A percentile compares a stretch with the other conserved stretches of the same genome.
phyloP scores from a whole-genome alignment of 2,797 vertebrate species.

The Apogon talboti region DNA sequence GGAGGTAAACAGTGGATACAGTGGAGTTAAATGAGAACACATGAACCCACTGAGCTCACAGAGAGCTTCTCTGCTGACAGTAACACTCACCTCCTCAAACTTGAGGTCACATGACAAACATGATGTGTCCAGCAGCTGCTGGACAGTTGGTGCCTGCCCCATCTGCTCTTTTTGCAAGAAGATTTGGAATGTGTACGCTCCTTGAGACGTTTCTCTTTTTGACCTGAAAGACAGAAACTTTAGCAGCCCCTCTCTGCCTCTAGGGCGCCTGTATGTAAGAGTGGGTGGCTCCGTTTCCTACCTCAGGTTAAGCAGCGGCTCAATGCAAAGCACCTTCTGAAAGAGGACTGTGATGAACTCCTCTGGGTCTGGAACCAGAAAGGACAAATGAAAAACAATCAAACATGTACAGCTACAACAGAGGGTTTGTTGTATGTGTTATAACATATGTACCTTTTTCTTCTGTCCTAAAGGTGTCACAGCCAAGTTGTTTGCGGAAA shows the following conservation, averaged over 20 bases:
- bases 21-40: neutral
- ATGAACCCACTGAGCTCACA: neutral
- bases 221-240: conserved; percentile 68
- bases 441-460: conserved; percentile 82
- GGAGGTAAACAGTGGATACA: neutral
- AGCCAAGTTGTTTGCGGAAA: conserved; percentile 86
- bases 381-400: neutral
- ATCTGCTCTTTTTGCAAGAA: conserved; percentile 85
- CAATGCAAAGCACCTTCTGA: conserved; percentile 80
- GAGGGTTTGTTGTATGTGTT: neutral
- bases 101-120: conserved; percentile 84
- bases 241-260: neutral
- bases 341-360: conserved; percentile 86
- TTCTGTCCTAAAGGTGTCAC: conserved; percentile 83
- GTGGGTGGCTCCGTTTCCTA: conserved; percentile 37
- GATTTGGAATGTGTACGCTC: conserved; percentile 86
- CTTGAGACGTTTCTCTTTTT: conserved; percentile 71
- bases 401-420: neutral
- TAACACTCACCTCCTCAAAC: conserved; percentile 82
- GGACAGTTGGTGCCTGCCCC: conserved; percentile 80
- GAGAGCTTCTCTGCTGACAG: neutral
- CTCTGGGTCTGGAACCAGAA: conserved; percentile 81
- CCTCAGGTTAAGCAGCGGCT: conserved; percentile 86
- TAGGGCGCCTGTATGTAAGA: neutral
- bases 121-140: conserved; percentile 85